Evolutionary conservation across 2,888 invertebrate genomes (phyloP).

Genomic region (Aplocera efformata): DNA sequence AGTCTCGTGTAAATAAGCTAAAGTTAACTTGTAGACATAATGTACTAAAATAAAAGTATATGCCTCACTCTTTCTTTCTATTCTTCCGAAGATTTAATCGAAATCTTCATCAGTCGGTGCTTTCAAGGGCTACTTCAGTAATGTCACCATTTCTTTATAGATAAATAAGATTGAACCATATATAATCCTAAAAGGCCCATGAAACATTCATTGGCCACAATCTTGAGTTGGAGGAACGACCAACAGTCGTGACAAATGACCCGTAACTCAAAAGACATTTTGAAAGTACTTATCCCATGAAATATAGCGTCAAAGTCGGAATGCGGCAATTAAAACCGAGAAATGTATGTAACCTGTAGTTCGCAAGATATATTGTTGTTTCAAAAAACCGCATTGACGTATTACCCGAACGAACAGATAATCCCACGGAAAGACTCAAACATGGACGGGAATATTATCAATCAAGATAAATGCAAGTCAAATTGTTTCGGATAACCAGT

Average conservation of each 20-base stretch:
- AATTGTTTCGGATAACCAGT: slow-evolving; percentile 25
- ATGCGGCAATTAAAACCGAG: slow-evolving; percentile 36
- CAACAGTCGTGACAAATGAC: slow-evolving; percentile 11
- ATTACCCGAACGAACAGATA: slow-evolving; percentile 31
- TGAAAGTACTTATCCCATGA: slow-evolving; percentile 33
- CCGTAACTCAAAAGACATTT: slow-evolving; percentile 24
- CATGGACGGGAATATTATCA: slow-evolving; percentile 27
- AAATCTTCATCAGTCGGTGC: no score
- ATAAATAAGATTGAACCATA: no score
- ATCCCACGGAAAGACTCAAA: slow-evolving; percentile 6
- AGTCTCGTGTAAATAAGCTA: no score
- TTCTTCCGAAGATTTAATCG: no score
- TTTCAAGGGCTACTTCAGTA: no score
- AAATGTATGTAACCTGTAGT: background rate
- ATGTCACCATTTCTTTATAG: no score
- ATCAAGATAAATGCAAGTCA: slow-evolving; percentile 22
- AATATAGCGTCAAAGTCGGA: slow-evolving; percentile 31
- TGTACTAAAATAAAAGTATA: no score
- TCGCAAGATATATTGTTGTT: slow-evolving; percentile 36
- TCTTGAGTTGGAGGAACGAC: no score
- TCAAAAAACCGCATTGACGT: slow-evolving; percentile 40
- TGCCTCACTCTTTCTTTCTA: no score
- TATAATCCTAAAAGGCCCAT: no score
- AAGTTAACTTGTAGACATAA: no score
- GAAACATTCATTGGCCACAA: no score